Evolutionary conservation across 37 sponge, comb jelly and placozoan species (phyloP).

Genomic region (Aphrocallistes beatrix): DNA sequence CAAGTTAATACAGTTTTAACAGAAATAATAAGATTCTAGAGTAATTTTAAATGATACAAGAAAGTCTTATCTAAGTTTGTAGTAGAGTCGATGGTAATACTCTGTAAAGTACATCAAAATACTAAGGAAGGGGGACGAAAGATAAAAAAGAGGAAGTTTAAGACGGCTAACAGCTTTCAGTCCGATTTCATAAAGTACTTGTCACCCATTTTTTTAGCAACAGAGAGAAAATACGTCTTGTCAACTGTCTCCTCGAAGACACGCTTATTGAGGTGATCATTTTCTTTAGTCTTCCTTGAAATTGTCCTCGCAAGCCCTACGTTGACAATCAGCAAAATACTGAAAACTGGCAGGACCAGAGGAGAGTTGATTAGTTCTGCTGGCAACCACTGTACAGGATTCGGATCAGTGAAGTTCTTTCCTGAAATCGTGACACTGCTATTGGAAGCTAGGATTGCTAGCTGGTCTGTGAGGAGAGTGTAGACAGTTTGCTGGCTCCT

Average conservation of each 20-base stretch:
- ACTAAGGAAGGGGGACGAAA: too few species aligned
- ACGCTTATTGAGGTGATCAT: neutral
- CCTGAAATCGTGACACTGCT: neutral
- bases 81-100: too few species aligned
- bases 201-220: neutral
- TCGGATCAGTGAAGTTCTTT: neutral
- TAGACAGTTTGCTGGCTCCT: neutral
- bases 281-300: neutral
- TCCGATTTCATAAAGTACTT: neutral
- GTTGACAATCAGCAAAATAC: neutral
- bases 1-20: too few species aligned
- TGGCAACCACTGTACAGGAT: neutral
- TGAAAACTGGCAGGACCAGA: neutral
- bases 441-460: neutral
- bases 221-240: neutral
- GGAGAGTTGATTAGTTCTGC: conserved; percentile 8
- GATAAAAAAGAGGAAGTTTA: too few species aligned
- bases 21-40: too few species aligned
- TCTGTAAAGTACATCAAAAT: too few species aligned
- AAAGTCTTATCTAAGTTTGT: too few species aligned
- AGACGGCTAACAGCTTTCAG: too few species aligned
- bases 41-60: too few species aligned
- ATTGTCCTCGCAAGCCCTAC: neutral
- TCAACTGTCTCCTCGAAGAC: neutral
- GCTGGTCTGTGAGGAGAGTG: neutral